Evolutionary conservation across 2,888 invertebrate genomes (phyloP), one percentile per base, ranked within the genome.

Genomic region (Strigamia crassipes): DNA sequence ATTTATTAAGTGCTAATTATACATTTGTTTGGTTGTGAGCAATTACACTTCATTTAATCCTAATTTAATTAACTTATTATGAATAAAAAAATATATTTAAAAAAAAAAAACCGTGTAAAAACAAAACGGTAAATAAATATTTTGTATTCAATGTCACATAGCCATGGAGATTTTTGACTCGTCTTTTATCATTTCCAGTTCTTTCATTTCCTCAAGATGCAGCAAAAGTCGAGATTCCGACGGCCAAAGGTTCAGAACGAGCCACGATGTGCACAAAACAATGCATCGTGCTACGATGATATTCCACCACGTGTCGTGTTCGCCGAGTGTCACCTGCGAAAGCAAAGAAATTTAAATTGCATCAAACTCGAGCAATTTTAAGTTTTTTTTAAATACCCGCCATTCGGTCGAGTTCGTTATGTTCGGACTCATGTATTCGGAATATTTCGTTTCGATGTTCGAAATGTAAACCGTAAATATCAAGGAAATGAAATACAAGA

Each of bases 1-100:
- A 18, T 56, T 56, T 12, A n/a, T 73, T 27, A 73, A 27, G 12
- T 9, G 23, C 73, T 73, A 73, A 73, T 18, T 56, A 8, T 18
- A 15, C 9, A 56, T 66, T 73, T 73, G 13, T 73, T 73, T 73
- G 73, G 73, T 73, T 73, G 73, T 73, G 31, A 73, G 31, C 23
- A 9, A 31, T 73, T 23, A 27, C 13, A 27, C 13, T 73, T 27
- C 1, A 73, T 27, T 27, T 73, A 31, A 61, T 61, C 8, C 18
- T 46, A 46, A 61, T 61, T 23, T 61, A 21, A 61, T 56, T 73
- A 73, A 73, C 4, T 31, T 73, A 73, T 73, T 31, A 73, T 23
- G 21, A 66, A 8, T 66, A 2, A 2, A 15, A 61, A n/a, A 61
- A n/a, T n/a, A n/a, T n/a, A n/a, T n/a, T n/a, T n/a, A n/a, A n/a